Conservation (phyloP, 2,797 vertebrate genomes). For the Chiloscyllium punctatum region DNA sequence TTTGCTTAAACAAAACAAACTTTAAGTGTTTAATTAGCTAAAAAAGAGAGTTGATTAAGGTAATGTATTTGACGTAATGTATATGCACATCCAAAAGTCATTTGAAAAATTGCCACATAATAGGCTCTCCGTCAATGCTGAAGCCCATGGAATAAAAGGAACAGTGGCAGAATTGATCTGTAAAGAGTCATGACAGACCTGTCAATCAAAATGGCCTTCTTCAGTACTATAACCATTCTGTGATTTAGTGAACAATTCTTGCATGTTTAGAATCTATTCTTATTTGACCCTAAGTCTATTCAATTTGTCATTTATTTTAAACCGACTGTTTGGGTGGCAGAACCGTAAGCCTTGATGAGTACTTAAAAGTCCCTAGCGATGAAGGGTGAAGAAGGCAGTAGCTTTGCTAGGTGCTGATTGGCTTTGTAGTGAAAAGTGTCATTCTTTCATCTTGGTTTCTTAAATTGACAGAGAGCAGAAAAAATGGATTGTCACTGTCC, state of each 20-base stretch:
- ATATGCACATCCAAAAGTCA: not conserved
- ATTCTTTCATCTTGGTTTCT: not conserved
- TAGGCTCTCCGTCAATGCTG: not conserved
- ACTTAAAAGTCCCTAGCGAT: not conserved
- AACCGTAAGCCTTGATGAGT: not conserved
- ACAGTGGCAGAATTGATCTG: not conserved
- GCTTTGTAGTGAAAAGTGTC: not conserved
- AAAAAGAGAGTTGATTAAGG: too few relatives aligned
- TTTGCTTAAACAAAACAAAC: not conserved
- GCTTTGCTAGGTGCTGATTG: not conserved
- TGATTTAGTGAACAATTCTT: too few relatives aligned
- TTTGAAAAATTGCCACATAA: not conserved
- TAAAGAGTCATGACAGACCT: not conserved
- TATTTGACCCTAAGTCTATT: not conserved
- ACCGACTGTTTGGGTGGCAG: not conserved
- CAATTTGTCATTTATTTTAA: not conserved
- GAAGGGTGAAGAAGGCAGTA: not conserved
- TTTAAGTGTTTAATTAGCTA: too few relatives aligned
- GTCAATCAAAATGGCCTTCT: too few relatives aligned
- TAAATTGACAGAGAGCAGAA: not conserved
- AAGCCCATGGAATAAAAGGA: not conserved
- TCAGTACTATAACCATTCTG: too few relatives aligned
- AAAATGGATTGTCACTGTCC: not conserved
- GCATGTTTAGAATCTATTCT: not conserved
- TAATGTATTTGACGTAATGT: not conserved